Evolutionary conservation across 1,140 invertebrate species (phyloP).

Genomic region (Araneus ventricosus): DNA sequence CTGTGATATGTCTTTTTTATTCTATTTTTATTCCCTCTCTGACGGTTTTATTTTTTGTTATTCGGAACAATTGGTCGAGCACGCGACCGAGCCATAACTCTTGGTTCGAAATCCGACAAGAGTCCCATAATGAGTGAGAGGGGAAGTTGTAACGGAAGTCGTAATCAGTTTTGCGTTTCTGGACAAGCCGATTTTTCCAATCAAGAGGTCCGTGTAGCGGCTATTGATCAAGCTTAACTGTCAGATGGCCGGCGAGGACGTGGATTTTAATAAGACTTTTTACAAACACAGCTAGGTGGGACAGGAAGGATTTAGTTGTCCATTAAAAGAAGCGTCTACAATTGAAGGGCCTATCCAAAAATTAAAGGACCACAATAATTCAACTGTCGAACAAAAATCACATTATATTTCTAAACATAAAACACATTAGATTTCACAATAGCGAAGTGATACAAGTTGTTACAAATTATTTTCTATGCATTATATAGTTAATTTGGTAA

Average conservation of each 20-base stretch:
- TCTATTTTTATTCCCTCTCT: background rate
- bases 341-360: background rate
- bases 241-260: background rate
- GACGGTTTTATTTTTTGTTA: background rate
- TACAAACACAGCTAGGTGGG: background rate
- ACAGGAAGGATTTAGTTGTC: slow-evolving; percentile 9
- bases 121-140: background rate
- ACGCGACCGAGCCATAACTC: background rate
- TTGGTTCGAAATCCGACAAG: background rate
- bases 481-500: too few relatives aligned
- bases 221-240: slow-evolving; percentile 60
- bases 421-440: too few relatives aligned
- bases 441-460: too few relatives aligned
- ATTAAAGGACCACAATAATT: background rate
- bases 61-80: background rate
- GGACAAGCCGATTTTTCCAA: slow-evolving; percentile 10
- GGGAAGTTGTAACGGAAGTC: slow-evolving; percentile 66
- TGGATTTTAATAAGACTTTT: background rate
- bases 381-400: too few relatives aligned
- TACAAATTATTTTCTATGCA: too few relatives aligned
- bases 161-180: slow-evolving; percentile 60
- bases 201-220: slow-evolving; percentile 9
- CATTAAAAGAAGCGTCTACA: background rate
- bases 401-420: too few relatives aligned
- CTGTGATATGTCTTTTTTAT: background rate